These are phyloP conservation scores for Dipus sagitta DNA, from an alignment of 2,797 vertebrate genomes.

Conservation along the genomic window DNA sequence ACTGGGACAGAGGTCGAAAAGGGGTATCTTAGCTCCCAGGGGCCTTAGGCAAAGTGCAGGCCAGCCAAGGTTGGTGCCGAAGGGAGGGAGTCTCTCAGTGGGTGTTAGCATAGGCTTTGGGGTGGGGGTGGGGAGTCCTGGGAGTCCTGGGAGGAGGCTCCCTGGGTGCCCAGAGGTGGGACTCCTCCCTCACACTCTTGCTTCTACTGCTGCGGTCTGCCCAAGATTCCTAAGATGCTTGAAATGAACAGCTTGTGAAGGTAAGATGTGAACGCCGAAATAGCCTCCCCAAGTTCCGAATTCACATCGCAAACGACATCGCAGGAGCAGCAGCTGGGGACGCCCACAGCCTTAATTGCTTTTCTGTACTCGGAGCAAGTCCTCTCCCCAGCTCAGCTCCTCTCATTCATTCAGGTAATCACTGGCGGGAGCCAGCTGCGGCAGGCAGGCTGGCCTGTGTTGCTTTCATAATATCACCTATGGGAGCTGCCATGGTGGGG, in stretches of 20 bases:
- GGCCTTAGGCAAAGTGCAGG: neutral
- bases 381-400: constrained; percentile 87
- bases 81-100: neutral
- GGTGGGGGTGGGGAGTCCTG: neutral
- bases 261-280: constrained; percentile 84
- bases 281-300: constrained; percentile 84
- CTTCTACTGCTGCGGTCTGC: neutral
- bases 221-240: constrained; percentile 65
- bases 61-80: neutral
- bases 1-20: neutral
- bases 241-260: constrained; percentile 86
- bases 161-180: neutral
- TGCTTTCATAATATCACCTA: neutral
- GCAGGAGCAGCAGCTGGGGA: constrained; percentile 85
- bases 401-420: constrained; percentile 91
- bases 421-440: constrained; percentile 64
- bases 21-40: neutral
- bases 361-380: constrained; percentile 85
- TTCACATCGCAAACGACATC: constrained; percentile 86
- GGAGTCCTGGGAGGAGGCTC: neutral
- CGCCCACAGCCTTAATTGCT: constrained; percentile 86
- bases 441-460: neutral
- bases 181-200: neutral
- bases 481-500: neutral
- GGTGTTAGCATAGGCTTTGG: neutral